Base-by-base conservation (phyloP, 2,797 vertebrate genomes). In the Carcharodon carcharias region DNA sequence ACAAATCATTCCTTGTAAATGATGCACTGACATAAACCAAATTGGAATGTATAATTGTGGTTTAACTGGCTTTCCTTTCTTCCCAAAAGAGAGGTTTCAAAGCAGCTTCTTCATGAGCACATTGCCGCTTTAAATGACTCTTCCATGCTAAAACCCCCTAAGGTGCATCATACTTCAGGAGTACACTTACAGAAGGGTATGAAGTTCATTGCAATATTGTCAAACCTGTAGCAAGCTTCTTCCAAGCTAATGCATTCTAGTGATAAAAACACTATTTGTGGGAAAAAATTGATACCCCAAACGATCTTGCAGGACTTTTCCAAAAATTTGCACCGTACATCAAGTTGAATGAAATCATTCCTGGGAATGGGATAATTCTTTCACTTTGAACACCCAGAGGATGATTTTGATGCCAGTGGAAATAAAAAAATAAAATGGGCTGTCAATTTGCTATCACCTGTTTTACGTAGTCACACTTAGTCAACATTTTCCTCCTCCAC, bases 131-230 rank as follows among this genome's bases (percentile, higher is more conserved):
- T 63, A 65, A 92, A 40, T 92, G 35, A 21, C 40, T 92, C 89
- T 92, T 92, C 89, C 35, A n/a, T 40, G 7, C 14, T 65, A n/a
- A n/a, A 92, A 8, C 65, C 89, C 89, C 16, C 5, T 1, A 40
- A 35, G n/a, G 65, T 92, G 61, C 31, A 93, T 40, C 58, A 16
- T 23, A 93, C 61, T 23, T 40, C 91, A 65, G 40, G 40, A 85
- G 31, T 40, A 26, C n/a, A n/a, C 40, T 65, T 67, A 67, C 61
- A 45, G 63, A 92, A 67, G 8, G n/a, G 28, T 67, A 65, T 65
- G 35, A 67, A 67, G 61, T 93, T 93, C n/a, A 45, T 93, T 93
- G 61, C 61, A 67, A 67, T 93, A 67, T 67, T 93, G 61, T 93
- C 91, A 93, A 93, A 93, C 91, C 63, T 93, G 89, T 58, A 56